phyloP scores from a whole-genome alignment of 2,113 vertebrate species.

The Laterallus jamaicensis region DNA sequence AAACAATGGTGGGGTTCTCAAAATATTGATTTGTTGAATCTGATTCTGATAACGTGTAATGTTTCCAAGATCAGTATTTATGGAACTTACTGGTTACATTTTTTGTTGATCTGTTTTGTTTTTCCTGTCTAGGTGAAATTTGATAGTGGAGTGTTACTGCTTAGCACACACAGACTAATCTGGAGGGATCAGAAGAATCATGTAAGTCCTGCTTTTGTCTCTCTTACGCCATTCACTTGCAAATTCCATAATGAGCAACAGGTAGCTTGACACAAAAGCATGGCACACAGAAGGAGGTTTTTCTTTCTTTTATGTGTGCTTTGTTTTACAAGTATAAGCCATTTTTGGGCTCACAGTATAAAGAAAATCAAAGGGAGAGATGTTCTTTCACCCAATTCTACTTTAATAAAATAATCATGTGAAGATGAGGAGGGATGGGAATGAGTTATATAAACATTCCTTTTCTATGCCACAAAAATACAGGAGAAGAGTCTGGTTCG shows the following conservation, averaged over 20 bases:
- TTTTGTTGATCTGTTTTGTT: not conserved
- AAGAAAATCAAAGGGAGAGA: not conserved
- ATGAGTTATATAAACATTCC: not conserved
- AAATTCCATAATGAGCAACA: not conserved
- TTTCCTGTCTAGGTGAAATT: slow-evolving; percentile 83
- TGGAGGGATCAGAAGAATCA: slow-evolving; percentile 97
- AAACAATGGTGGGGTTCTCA: not conserved
- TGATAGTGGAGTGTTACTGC: slow-evolving; percentile 84
- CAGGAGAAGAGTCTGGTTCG: not conserved
- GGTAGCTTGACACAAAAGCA: not conserved
- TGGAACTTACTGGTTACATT: not conserved
- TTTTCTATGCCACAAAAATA: not conserved
- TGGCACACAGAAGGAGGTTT: rapidly evolving
- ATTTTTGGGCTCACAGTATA: not conserved
- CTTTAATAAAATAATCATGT: not conserved
- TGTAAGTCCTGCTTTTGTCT: slow-evolving; percentile 73
- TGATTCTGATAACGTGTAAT: not conserved
- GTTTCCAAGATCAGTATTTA: not conserved
- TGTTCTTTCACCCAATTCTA: not conserved
- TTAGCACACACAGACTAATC: slow-evolving; percentile 93
- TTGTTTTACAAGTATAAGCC: not conserved
- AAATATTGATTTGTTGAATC: not conserved
- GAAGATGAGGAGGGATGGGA: not conserved
- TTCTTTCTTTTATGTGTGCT: not conserved
- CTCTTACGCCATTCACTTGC: not conserved